Evolutionary conservation across 2,888 invertebrate genomes (phyloP).

Genomic region (Apocheima hispidaria): DNA sequence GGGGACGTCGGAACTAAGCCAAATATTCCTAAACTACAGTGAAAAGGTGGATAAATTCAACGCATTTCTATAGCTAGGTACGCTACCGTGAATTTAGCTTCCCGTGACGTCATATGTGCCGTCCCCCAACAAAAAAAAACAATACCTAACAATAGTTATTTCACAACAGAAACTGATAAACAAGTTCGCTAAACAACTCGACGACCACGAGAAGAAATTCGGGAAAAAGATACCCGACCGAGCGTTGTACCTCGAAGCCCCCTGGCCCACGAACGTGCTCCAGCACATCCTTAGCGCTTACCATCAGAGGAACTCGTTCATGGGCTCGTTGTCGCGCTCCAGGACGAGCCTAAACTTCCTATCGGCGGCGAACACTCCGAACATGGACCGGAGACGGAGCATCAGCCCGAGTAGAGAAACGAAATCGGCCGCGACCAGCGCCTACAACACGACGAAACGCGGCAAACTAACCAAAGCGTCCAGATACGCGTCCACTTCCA

Average conservation of each 20-base stretch:
- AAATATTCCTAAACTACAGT: too few species aligned
- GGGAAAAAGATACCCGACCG: constrained; percentile 71
- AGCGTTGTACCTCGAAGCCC: constrained; percentile 64
- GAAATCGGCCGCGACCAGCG: constrained; percentile 65
- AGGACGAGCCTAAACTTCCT: constrained; percentile 83
- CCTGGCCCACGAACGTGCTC: constrained; percentile 79
- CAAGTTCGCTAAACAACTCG: constrained; percentile 72
- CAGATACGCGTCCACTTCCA: constrained; percentile 74
- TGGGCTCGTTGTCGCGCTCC: constrained; percentile 85
- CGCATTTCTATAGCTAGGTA: constrained; percentile 33
- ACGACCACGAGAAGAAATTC: constrained; percentile 79
- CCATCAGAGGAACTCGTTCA: constrained; percentile 77
- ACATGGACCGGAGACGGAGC: constrained; percentile 67
- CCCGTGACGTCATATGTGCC: constrained; percentile 19
- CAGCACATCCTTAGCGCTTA: constrained; percentile 73
- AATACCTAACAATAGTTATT: constrained; percentile 41
- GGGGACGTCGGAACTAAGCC: too few species aligned
- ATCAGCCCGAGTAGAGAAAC: constrained; percentile 66
- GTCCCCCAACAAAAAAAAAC: constrained; percentile 15
- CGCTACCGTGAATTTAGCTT: constrained; percentile 6
- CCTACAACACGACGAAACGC: constrained; percentile 63
- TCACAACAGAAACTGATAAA: constrained; percentile 69
- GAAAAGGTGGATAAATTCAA: constrained; percentile 9
- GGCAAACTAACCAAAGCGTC: constrained; percentile 65
- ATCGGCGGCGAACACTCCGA: constrained; percentile 66